Conservation (phyloP, 2,888 invertebrate genomes). For the Proisotoma minuta region DNA sequence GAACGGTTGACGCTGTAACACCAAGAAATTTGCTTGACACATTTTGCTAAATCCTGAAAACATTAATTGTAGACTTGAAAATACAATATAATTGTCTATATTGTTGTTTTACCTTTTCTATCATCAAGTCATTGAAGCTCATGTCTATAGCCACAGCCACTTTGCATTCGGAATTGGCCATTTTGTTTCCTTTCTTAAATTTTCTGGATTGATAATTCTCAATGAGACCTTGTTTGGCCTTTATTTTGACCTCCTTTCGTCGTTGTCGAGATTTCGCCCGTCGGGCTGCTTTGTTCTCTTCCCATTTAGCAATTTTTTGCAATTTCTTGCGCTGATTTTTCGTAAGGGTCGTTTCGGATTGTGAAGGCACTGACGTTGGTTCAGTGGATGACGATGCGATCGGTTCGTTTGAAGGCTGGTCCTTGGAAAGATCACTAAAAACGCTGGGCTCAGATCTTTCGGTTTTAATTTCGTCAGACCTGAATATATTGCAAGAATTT, state of each 20-base stretch:
- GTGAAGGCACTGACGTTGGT: too few species aligned
- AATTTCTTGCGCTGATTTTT: constrained; percentile 2
- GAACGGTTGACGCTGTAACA: constrained; percentile 88
- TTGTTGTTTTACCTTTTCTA: constrained; percentile 63
- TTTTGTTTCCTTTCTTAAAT: constrained; percentile 67
- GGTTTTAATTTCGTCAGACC: too few species aligned
- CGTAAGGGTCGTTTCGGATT: not conserved
- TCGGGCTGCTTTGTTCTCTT: not conserved
- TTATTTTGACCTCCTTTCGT: constrained; percentile 22
- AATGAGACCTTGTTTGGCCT: constrained; percentile 45
- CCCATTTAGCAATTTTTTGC: not conserved
- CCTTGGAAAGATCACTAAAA: too few species aligned
- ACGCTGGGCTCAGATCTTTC: too few species aligned
- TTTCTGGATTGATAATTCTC: constrained; percentile 60
- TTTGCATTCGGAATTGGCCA: constrained; percentile 65
- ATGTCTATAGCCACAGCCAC: constrained; percentile 77
- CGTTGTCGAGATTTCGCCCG: constrained; percentile 1
- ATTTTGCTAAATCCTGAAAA: constrained; percentile 71
- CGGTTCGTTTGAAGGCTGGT: too few species aligned
- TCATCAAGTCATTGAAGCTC: constrained; percentile 87
- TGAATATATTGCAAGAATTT: too few species aligned
- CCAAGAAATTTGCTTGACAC: constrained; percentile 81
- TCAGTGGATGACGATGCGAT: too few species aligned
- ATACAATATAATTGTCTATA: too few species aligned
- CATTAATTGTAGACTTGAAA: too few species aligned